A percentile compares a stretch with the other conserved stretches of the same genome.
These are phyloP conservation scores for Ammodytes marinus DNA, from an alignment of 2,113 vertebrate species.

Conservation along the genomic window DNA sequence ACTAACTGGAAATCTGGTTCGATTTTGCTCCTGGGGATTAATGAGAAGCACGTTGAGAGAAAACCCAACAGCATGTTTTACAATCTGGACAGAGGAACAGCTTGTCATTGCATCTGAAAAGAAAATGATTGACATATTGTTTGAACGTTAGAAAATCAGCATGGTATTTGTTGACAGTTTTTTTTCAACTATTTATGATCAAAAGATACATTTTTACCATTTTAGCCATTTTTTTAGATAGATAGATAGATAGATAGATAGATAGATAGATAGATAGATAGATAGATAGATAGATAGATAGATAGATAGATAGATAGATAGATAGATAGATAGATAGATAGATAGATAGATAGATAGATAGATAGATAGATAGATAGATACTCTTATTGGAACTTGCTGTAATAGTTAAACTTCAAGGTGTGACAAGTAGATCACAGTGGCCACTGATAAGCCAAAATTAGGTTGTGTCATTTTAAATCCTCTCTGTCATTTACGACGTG, in stretches of 20 bases:
- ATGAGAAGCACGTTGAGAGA: slow-evolving; percentile 56
- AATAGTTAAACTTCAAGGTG: too few species aligned
- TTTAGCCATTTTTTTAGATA: not conserved
- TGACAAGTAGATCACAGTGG: not conserved
- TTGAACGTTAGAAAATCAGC: not conserved
- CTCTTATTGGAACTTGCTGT: too few species aligned
- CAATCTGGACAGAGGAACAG: slow-evolving; percentile 2
- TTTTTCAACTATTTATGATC: not conserved
- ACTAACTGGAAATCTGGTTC: slow-evolving; percentile 65
- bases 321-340: too few species aligned
- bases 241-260: too few species aligned
- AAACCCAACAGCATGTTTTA: slow-evolving; percentile 37
- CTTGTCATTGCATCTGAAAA: slow-evolving; percentile 13
- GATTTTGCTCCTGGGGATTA: slow-evolving; percentile 63
- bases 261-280: too few species aligned
- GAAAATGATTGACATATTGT: slow-evolving; percentile 3
- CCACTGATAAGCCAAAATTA: not conserved
- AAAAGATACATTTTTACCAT: not conserved
- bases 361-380: too few species aligned
- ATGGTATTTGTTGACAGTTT: not conserved
- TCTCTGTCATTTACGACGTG: not conserved
- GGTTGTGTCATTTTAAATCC: not conserved
- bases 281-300: too few species aligned
- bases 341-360: too few species aligned
- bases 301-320: too few species aligned